Conservation (phyloP, 2,797 vertebrate species). For the Danio albolineatus region DNA sequence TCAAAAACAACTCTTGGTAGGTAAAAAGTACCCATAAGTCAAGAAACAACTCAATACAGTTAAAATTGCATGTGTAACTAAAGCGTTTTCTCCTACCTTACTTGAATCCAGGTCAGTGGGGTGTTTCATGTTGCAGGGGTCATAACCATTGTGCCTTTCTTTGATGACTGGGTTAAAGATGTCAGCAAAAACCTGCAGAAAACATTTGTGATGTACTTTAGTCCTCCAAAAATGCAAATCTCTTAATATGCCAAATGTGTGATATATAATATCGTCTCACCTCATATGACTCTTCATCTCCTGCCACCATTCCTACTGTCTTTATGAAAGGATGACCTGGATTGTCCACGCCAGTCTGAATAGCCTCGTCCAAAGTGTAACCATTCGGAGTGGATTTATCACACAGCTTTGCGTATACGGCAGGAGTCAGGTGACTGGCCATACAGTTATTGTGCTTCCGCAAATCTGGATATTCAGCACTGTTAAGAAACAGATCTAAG, state of each 20-base stretch:
- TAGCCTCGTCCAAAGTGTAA: constrained; percentile 93
- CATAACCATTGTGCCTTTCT: constrained; percentile 96
- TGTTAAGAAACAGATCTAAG: constrained; percentile 67
- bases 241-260: not conserved
- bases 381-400: constrained; percentile 91
- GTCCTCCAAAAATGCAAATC: not conserved
- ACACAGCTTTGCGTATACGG: constrained; percentile 90
- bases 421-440: constrained; percentile 91
- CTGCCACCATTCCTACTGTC: constrained; percentile 85
- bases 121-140: constrained; percentile 91
- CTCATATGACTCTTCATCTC: constrained; percentile 96
- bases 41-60: not conserved
- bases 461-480: constrained; percentile 95
- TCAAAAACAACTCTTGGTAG: not conserved
- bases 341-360: constrained; percentile 98
- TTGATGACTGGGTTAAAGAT: constrained; percentile 91
- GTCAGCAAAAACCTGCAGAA: constrained; percentile 88
- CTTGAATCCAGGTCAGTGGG: constrained; percentile 89
- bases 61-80: not conserved
- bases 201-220: constrained; percentile 3
- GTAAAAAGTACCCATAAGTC: not conserved
- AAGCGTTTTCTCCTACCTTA: constrained; percentile 79
- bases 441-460: constrained; percentile 99
- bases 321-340: constrained; percentile 98
- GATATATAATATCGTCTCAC: constrained; percentile 72